These are phyloP conservation scores for Danio kyathit DNA, from an alignment of 2,797 vertebrate species.

Conservation along the genomic window DNA sequence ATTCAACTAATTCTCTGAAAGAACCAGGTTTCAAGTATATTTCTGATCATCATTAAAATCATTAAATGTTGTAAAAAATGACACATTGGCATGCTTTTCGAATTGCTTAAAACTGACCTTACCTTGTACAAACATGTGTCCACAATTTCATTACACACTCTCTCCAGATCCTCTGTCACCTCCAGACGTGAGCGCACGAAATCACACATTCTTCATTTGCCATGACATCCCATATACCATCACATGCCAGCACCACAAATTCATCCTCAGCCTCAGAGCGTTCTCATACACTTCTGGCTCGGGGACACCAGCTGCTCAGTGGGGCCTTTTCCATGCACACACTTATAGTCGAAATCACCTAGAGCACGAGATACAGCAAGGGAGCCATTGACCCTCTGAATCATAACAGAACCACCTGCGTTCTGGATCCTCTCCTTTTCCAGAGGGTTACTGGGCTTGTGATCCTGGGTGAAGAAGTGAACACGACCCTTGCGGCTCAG, in stretches of 20 bases:
- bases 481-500: conserved; percentile 94
- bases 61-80: not conserved
- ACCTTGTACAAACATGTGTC: conserved; percentile 99
- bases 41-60: not conserved
- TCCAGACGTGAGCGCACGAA: conserved; percentile 98
- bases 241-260: conserved; percentile 97
- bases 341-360: conserved; percentile 99
- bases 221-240: conserved; percentile 99
- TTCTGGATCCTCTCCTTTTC: conserved; percentile 99
- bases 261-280: conserved; percentile 93
- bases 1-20: not conserved
- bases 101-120: conserved; percentile 62
- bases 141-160: conserved; percentile 99
- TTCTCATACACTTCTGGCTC: conserved; percentile 98
- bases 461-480: conserved; percentile 99
- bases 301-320: conserved; percentile 99
- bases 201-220: conserved; percentile 98
- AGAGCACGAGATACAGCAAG: conserved; percentile 97
- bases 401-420: conserved; percentile 98
- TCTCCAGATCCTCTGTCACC: conserved; percentile 98
- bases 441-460: conserved; percentile 97
- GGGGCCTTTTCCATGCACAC: conserved; percentile 97
- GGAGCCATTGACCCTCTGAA: conserved; percentile 98
- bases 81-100: not conserved
- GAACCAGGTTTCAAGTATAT: not conserved